Base-by-base conservation (phyloP, 2,888 invertebrate species). In the Cataglyphis cursor region DNA sequence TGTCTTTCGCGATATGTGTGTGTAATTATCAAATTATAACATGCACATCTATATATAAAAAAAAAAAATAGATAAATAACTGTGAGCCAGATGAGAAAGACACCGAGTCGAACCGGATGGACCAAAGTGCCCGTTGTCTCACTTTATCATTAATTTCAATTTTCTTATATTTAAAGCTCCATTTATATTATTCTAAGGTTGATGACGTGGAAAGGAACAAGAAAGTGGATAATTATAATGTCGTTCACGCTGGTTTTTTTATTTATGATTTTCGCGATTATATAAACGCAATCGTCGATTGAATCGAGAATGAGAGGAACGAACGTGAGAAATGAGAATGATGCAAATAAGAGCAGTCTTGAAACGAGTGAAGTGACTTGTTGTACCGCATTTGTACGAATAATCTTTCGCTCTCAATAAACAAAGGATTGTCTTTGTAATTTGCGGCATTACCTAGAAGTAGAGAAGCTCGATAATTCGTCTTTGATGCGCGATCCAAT, bases 401-500 rank as follows among this genome's bases (percentile, higher is more conserved):
- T 62, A 28, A 28, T 59, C 15, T 61, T 18, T 31, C 18, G 28
- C 31, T 61, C 15, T 18, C 61, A 15, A 31, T 61, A 9, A 51
- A 72, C 35, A 75, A 31, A 75, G 28, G 64, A 18, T 18, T 44
- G 12, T 6, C 21, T 48, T 62, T 44, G 44, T 62, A 31, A 75
- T 75, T 64, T 64, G 21, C 62, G 48, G 48, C 21, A 62, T 74
- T 35, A 64, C 18, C n/a, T 28, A n/a, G 18, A 48, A 48, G 28
- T 24, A 24, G 48, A 75, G 48, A 75, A 35, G 21, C 64, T 21
- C 21, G 24, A 48, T 44, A 59, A 38, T 73, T 48, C 21, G 31
- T 75, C 74, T 75, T 75, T 75, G 64, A 64, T 35, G 48, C 62
- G 28, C 51, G 31, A 12, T 1, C 48, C 74, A 75, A 75, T 75